A percentile compares a stretch with the other conserved stretches of the same genome.
Evolutionary conservation across 2,113 vertebrate genomes (phyloP).

Genomic region (Vulpes lagopus): DNA sequence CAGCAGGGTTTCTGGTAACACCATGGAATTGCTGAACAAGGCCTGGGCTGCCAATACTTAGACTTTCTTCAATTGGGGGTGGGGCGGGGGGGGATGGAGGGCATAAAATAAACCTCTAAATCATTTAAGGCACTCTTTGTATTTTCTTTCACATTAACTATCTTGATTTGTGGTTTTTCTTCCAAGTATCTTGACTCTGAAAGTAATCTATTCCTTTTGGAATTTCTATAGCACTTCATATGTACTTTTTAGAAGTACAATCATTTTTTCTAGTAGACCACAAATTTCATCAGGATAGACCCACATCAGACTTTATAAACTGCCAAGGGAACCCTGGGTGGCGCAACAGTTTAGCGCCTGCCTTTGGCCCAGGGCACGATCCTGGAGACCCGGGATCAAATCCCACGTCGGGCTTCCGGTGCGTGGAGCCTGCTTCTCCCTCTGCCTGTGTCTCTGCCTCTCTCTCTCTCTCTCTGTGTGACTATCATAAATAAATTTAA

Average conservation of each 20-base stretch:
- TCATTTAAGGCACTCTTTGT: neutral
- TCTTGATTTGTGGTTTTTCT: neutral
- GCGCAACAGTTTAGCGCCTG: too few species aligned
- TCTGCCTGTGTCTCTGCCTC: too few species aligned
- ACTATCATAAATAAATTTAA: too few species aligned
- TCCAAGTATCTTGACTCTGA: neutral
- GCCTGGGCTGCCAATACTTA: neutral
- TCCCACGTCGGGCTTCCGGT: too few species aligned
- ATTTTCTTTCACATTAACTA: neutral
- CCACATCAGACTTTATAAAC: neutral
- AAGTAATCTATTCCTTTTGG: neutral
- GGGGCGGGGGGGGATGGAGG: too few species aligned
- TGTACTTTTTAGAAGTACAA: neutral
- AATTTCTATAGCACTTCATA: neutral
- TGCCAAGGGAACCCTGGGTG: neutral
- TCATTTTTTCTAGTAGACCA: neutral
- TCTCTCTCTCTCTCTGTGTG: too few species aligned
- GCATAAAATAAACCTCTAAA: neutral
- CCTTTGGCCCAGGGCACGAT: too few species aligned
- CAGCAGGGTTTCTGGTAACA: neutral
- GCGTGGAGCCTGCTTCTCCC: too few species aligned
- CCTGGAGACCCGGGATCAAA: too few species aligned
- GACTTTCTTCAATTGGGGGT: neutral
- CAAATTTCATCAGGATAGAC: neutral
- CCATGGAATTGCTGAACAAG: neutral